These are phyloP conservation scores for Ovis canadensis DNA, from an alignment of 2,113 vertebrate species.

Conservation along the genomic window DNA sequence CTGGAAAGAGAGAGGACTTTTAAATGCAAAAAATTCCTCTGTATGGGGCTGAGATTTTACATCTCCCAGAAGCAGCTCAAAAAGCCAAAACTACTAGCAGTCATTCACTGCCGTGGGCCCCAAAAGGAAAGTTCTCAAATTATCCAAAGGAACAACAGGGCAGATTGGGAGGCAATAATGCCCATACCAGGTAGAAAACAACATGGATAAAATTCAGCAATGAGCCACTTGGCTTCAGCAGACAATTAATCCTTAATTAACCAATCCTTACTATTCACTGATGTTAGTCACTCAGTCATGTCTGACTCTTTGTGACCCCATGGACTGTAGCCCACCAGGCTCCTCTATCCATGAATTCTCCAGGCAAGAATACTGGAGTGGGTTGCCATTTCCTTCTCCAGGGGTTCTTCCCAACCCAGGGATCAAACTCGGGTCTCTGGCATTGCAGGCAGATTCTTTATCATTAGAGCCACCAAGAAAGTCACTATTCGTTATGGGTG, in stretches of 20 bases:
- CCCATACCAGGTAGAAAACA: not conserved
- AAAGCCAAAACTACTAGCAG: not conserved
- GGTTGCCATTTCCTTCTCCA: not conserved
- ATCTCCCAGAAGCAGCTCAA: not conserved
- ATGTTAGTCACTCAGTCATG: not conserved
- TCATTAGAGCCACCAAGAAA: not conserved
- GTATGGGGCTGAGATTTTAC: not conserved
- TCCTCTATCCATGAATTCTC: not conserved
- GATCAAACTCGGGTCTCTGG: not conserved
- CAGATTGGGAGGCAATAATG: not conserved
- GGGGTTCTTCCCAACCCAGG: not conserved
- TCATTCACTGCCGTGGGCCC: not conserved
- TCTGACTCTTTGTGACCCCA: not conserved
- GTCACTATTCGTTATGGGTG: not conserved
- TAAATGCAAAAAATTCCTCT: not conserved
- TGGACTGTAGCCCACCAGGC: not conserved
- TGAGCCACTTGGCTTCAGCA: not conserved
- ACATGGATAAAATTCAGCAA: not conserved
- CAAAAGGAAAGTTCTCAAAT: not conserved
- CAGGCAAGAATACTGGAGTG: not conserved
- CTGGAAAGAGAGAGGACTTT: not conserved
- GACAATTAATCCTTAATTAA: not conserved
- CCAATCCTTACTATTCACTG: not conserved
- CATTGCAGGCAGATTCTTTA: not conserved
- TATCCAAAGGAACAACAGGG: not conserved